A percentile compares a stretch with the other conserved stretches of the same genome.
phyloP scores from a whole-genome alignment of 2,797 vertebrate genomes.

The Xerus rutilus region DNA sequence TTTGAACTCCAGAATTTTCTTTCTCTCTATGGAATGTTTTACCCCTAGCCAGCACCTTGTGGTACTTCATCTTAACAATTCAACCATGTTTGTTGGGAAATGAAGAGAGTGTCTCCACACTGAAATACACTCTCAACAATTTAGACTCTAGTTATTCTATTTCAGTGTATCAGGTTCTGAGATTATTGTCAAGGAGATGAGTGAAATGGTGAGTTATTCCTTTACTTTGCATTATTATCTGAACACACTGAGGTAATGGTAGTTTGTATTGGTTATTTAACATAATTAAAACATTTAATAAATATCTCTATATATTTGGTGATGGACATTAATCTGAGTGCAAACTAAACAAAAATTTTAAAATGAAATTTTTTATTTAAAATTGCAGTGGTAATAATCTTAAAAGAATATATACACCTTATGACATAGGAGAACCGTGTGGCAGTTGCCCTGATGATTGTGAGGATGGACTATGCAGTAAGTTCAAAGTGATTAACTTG shows the following conservation, averaged over 20 bases:
- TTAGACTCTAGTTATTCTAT: neutral
- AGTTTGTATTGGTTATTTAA: neutral
- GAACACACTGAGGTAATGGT: neutral
- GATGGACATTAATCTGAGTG: neutral
- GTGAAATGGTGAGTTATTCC: neutral
- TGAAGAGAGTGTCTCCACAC: neutral
- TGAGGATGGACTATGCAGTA: constrained; percentile 89
- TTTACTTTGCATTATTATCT: neutral
- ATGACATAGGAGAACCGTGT: constrained; percentile 87
- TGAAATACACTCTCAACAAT: neutral
- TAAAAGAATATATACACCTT: constrained; percentile 69
- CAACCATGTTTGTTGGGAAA: neutral
- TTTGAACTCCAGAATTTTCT: neutral
- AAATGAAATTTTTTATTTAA: constrained; percentile 47
- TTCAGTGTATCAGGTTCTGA: neutral
- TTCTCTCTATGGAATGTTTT: neutral
- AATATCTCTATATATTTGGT: neutral
- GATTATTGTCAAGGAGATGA: neutral
- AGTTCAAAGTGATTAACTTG: constrained; percentile 75
- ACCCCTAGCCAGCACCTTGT: neutral
- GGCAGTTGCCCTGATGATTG: constrained; percentile 87
- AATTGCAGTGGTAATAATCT: constrained; percentile 88
- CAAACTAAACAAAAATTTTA: neutral
- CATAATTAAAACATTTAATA: neutral
- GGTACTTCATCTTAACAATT: neutral